Conservation (phyloP, 2,797 vertebrate species). For the Sternarchorhynchus goeldii region DNA sequence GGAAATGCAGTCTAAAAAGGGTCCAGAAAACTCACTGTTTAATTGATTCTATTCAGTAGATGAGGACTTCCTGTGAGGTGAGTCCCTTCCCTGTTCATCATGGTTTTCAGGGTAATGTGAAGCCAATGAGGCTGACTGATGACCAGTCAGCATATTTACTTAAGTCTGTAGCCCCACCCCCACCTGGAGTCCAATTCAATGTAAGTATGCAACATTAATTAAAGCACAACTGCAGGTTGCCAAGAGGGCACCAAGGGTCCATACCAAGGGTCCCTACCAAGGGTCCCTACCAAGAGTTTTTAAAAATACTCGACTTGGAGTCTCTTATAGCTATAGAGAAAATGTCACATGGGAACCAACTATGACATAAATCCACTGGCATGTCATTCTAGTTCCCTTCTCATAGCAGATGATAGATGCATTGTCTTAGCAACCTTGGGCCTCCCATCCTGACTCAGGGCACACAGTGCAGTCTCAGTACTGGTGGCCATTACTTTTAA, state of each 20-base stretch:
- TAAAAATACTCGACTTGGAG: neutral
- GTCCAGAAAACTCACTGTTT: conserved; percentile 30
- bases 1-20: conserved; percentile 17
- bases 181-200: conserved; percentile 15
- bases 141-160: conserved; percentile 27
- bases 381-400: neutral
- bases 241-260: neutral
- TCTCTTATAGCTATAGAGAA: neutral
- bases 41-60: conserved; percentile 33
- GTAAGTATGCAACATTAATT: conserved; percentile 48
- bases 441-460: neutral
- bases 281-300: neutral
- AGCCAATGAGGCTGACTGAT: conserved; percentile 40
- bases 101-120: conserved; percentile 20
- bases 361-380: no score
- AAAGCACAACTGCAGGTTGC: conserved; percentile 37
- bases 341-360: neutral
- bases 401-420: neutral
- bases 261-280: neutral
- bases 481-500: neutral
- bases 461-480: neutral
- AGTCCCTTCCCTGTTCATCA: conserved; percentile 15
- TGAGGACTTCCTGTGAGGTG: conserved; percentile 26
- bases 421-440: neutral
- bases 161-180: conserved; percentile 16